phyloP scores from a whole-genome alignment of 2,888 invertebrate genomes.

The Cheilosia urbana region DNA sequence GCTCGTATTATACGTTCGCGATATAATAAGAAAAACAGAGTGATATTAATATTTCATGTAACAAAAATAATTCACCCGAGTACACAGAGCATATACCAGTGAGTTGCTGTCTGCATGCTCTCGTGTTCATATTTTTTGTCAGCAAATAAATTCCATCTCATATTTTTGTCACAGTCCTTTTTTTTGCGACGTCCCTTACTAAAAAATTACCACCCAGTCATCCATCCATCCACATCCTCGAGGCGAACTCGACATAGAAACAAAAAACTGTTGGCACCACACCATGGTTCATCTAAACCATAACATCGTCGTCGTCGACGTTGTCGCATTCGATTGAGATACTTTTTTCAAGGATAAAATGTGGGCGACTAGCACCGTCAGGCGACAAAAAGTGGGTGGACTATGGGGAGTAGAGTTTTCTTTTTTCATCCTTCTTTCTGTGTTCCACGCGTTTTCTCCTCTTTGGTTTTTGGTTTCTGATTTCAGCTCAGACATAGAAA shows the following conservation, averaged over 20 bases:
- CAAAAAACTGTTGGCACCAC: too few species aligned
- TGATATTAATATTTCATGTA: constrained; percentile 42
- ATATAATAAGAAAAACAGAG: constrained; percentile 32
- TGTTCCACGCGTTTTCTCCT: background rate
- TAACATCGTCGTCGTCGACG: constrained; percentile 24
- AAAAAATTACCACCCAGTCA: constrained; percentile 50
- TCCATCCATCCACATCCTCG: constrained; percentile 19
- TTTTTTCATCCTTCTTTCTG: constrained; percentile 1
- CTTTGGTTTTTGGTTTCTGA: constrained; percentile 38
- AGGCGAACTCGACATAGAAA: background rate
- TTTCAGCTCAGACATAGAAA: constrained; percentile 29
- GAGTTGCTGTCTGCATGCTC: background rate
- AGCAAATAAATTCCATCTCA: constrained; percentile 30
- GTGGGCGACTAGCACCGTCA: constrained; percentile 24
- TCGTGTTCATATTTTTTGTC: background rate
- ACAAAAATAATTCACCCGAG: constrained; percentile 37
- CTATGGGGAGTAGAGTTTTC: constrained; percentile 1
- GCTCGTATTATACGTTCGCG: constrained; percentile 1
- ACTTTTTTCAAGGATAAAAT: constrained; percentile 59
- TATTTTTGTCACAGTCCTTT: constrained; percentile 8
- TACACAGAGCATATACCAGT: background rate
- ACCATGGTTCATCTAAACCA: constrained; percentile 7
- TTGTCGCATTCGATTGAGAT: constrained; percentile 33
- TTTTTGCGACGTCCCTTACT: background rate
- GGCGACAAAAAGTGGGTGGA: constrained; percentile 5